Conservation (phyloP, 2,113 vertebrate genomes). For the Theropithecus gelada region DNA sequence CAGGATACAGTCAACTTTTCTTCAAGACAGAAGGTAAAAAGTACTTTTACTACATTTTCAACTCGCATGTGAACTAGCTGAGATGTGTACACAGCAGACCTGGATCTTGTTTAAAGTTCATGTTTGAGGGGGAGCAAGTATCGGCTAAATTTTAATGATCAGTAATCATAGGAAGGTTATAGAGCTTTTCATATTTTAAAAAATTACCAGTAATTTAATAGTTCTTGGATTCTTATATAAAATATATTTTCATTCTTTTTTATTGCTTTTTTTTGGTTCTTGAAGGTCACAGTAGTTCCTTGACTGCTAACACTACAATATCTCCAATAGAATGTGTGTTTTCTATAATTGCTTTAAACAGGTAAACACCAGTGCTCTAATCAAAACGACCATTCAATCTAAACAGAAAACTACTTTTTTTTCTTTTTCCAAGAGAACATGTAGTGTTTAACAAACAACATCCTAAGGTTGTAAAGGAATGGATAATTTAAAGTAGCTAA, state of each 20-base stretch:
- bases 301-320: constrained; percentile 48
- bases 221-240: background rate
- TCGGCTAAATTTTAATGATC: background rate
- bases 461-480: constrained; percentile 58
- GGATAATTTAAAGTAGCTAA: constrained; percentile 68
- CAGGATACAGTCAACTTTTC: background rate
- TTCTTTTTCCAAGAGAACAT: constrained; percentile 29
- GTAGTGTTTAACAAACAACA: constrained; percentile 66
- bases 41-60: background rate
- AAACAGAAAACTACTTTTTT: constrained; percentile 47
- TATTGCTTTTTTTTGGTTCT: constrained; percentile 6
- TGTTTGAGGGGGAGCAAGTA: background rate
- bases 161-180: background rate
- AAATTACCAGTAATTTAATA: background rate
- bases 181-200: constrained; percentile 3
- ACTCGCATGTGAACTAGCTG: background rate
- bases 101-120: background rate
- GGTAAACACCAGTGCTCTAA: constrained; percentile 60
- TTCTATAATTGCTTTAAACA: constrained; percentile 78
- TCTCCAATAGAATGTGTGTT: constrained; percentile 61
- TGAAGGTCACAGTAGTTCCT: constrained; percentile 70
- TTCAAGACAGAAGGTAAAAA: background rate
- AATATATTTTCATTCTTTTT: background rate
- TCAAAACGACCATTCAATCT: constrained; percentile 71
- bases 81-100: background rate